phyloP scores from a whole-genome alignment of 2,113 vertebrate species.

The Hippocampus comes region DNA sequence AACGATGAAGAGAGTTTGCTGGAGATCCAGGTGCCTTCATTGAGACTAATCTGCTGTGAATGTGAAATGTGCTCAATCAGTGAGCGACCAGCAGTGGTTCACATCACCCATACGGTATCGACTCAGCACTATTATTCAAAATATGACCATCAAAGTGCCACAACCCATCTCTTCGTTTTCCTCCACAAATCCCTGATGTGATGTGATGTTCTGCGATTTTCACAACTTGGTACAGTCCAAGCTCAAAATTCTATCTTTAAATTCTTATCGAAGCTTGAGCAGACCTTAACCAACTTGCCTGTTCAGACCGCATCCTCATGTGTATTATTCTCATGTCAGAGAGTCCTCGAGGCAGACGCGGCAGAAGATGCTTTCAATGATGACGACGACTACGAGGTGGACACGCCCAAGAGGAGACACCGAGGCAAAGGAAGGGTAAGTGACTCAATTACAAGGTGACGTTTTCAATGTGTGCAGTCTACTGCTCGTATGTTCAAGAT shows the following conservation, averaged over 20 bases:
- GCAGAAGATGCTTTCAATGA: slow-evolving; percentile 93
- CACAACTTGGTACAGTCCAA: background rate
- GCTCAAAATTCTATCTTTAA: background rate
- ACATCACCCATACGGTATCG: too few species aligned
- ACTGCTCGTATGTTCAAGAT: background rate
- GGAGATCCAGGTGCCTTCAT: slow-evolving; percentile 85
- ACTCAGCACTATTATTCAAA: too few species aligned
- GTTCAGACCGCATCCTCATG: background rate
- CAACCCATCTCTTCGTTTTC: too few species aligned
- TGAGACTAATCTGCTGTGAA: background rate
- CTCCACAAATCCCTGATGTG: too few species aligned
- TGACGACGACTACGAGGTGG: slow-evolving; percentile 92
- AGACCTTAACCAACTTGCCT: background rate
- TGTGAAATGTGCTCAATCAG: too few species aligned
- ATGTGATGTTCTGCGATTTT: too few species aligned
- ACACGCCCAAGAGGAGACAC: slow-evolving; percentile 93
- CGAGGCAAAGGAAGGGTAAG: slow-evolving; percentile 94
- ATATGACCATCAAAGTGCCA: too few species aligned
- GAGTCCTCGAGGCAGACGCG: slow-evolving; percentile 95
- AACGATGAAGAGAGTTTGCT: slow-evolving; percentile 88
- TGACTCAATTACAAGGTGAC: background rate
- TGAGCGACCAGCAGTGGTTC: too few species aligned
- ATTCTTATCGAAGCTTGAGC: background rate
- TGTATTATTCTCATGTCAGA: slow-evolving; percentile 63
- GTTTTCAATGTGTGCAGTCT: background rate